Evolutionary conservation across 2,888 invertebrate genomes (phyloP).

Genomic region (Scaptomyza flava): DNA sequence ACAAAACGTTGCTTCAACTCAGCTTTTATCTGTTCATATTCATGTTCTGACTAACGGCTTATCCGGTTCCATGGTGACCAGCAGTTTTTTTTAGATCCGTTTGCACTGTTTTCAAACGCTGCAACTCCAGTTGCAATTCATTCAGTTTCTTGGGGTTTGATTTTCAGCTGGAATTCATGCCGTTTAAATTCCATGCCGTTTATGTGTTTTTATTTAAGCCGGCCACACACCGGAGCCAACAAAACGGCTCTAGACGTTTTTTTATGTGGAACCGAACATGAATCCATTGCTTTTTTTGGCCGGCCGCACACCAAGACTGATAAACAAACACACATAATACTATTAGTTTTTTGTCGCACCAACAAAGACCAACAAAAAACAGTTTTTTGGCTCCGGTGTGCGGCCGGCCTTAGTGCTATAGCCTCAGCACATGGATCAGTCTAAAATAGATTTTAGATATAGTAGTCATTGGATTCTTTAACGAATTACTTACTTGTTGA

Average conservation of each 20-base stretch:
- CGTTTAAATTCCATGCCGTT: conserved; percentile 85
- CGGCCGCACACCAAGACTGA: too few species aligned
- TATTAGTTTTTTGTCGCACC: too few species aligned
- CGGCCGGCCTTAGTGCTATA: conserved; percentile 24
- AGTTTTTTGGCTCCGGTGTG: too few species aligned
- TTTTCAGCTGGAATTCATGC: conserved; percentile 85
- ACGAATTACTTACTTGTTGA: conserved; percentile 37
- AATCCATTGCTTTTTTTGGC: too few species aligned
- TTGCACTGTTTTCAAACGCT: conserved; percentile 83
- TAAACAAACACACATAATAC: too few species aligned
- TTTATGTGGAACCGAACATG: too few species aligned
- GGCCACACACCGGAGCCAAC: too few species aligned
- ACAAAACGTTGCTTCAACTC: conserved; percentile 93
- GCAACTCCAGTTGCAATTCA: conserved; percentile 73
- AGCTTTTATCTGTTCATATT: conserved; percentile 90
- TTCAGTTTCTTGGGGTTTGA: conserved; percentile 81
- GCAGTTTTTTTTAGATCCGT: conserved; percentile 88
- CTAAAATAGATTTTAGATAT: conserved; percentile 16
- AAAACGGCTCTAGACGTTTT: too few species aligned
- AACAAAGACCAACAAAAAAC: too few species aligned
- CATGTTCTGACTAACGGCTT: conserved; percentile 97
- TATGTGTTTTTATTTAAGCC: conserved; percentile 75
- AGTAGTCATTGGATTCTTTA: background rate
- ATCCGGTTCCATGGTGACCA: conserved; percentile 96
- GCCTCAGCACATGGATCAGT: conserved; percentile 27